Conservation (phyloP, 1,140 invertebrate genomes). For the Drosophila bocqueti region DNA sequence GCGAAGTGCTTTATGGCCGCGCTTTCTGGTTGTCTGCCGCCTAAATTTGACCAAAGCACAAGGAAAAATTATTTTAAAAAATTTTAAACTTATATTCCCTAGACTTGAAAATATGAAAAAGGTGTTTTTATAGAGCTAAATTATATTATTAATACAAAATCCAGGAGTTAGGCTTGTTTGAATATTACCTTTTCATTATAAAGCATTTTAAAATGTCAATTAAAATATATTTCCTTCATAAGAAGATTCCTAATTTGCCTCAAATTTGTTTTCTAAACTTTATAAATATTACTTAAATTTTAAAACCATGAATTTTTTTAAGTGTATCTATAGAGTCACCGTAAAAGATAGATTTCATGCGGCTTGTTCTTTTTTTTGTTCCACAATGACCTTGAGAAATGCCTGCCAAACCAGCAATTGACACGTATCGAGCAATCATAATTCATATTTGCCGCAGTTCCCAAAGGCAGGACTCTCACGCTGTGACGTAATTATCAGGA, state of each 20-base stretch:
- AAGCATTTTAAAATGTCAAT: neutral
- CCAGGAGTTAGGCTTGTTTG: too few species aligned
- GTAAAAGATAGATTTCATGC: constrained; percentile 14
- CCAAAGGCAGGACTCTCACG: constrained; percentile 34
- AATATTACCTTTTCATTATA: too few species aligned
- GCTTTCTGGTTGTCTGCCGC: constrained; percentile 47
- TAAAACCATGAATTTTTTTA: neutral
- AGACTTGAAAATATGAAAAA: too few species aligned
- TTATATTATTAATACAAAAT: neutral
- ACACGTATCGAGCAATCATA: constrained; percentile 76
- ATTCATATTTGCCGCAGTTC: constrained; percentile 72
- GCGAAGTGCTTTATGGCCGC: constrained; percentile 45
- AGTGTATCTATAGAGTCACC: neutral
- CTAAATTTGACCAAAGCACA: constrained; percentile 60
- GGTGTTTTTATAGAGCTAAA: neutral
- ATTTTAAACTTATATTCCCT: too few species aligned
- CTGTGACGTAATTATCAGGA: constrained; percentile 66
- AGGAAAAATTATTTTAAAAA: neutral
- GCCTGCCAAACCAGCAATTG: constrained; percentile 56
- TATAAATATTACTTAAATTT: too few species aligned
- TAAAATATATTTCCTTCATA: too few species aligned
- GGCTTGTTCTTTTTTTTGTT: constrained; percentile 60
- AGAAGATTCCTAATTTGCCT: too few species aligned
- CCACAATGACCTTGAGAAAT: constrained; percentile 73
- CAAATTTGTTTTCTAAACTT: too few species aligned